A percentile compares a stretch with the other conserved stretches of the same genome.
phyloP scores from a whole-genome alignment of 2,888 invertebrate genomes.

The Chrysina gloriosa region DNA sequence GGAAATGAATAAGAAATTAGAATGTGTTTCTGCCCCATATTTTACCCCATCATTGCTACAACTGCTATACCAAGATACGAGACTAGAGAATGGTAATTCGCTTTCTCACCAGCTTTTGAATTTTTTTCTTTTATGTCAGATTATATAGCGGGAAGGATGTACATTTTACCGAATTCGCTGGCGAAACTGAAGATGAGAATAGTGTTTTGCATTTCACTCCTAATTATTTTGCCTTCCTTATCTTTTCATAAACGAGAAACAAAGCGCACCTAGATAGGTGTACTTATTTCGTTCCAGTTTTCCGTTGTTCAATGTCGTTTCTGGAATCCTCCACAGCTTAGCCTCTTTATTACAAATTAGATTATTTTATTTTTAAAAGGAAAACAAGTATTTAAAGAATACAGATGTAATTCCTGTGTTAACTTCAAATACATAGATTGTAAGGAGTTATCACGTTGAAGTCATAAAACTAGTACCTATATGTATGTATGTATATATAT shows the following conservation, averaged over 20 bases:
- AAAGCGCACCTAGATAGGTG: neutral
- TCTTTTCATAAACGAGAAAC: neutral
- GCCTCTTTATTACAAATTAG: too few relatives aligned
- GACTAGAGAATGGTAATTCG: neutral
- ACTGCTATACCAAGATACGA: neutral
- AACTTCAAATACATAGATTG: too few relatives aligned
- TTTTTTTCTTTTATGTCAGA: conserved; percentile 19
- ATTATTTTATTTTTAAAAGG: too few relatives aligned
- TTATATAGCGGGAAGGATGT: neutral
- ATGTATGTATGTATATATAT: too few relatives aligned
- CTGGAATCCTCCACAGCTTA: too few relatives aligned
- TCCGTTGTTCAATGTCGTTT: neutral
- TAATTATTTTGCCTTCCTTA: conserved; percentile 13
- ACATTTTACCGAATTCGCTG: neutral
- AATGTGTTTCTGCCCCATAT: conserved; percentile 22
- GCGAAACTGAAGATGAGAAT: neutral
- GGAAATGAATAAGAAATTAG: conserved; percentile 24
- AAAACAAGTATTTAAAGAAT: too few relatives aligned
- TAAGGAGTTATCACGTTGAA: too few relatives aligned
- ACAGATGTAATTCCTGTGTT: too few relatives aligned
- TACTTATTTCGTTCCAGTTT: conserved; percentile 1
- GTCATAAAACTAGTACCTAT: too few relatives aligned
- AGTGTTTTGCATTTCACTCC: conserved; percentile 4
- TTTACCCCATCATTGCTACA: conserved; percentile 19
- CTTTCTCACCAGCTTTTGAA: conserved; percentile 1